phyloP scores from a whole-genome alignment of 2,888 invertebrate genomes.

The Hemistola chrysoprasaria region DNA sequence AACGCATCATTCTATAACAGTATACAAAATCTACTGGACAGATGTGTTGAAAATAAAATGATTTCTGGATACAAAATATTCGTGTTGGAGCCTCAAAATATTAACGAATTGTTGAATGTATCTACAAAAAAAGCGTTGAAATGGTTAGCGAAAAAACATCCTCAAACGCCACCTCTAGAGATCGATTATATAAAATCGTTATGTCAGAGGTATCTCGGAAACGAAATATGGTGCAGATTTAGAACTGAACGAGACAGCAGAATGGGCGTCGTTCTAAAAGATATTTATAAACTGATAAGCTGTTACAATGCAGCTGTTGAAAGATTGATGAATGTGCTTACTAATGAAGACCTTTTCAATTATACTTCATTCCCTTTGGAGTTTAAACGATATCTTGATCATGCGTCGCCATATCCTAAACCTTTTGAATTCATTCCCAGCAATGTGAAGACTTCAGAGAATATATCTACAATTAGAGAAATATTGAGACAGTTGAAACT shows the following conservation, averaged over 20 bases:
- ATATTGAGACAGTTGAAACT: conserved; percentile 81
- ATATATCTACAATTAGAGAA: conserved; percentile 71
- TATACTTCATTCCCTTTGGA: conserved; percentile 85
- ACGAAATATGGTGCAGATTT: conserved; percentile 84
- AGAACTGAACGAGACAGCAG: conserved; percentile 57
- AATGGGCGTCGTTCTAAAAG: conserved; percentile 69
- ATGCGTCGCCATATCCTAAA: conserved; percentile 80
- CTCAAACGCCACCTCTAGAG: conserved; percentile 77
- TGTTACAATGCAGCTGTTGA: conserved; percentile 86
- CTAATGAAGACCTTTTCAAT: conserved; percentile 81
- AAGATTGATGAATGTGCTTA: conserved; percentile 81
- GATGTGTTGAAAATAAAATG: conserved; percentile 46
- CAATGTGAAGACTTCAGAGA: conserved; percentile 79
- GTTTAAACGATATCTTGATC: conserved; percentile 79
- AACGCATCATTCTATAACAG: conserved; percentile 31
- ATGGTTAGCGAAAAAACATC: conserved; percentile 77
- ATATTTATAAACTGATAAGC: conserved; percentile 81
- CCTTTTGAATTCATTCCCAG: conserved; percentile 86
- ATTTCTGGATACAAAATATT: conserved; percentile 66
- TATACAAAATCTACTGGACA: conserved; percentile 46
- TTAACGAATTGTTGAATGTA: conserved; percentile 49
- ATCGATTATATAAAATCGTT: conserved; percentile 81
- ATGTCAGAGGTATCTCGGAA: conserved; percentile 80
- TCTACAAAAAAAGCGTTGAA: conserved; percentile 64
- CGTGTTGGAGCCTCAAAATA: conserved; percentile 47